Evolutionary conservation across 2,888 invertebrate genomes (phyloP), one percentile per base, ranked within the genome.

Genomic region (Drosophila mercatorum): DNA sequence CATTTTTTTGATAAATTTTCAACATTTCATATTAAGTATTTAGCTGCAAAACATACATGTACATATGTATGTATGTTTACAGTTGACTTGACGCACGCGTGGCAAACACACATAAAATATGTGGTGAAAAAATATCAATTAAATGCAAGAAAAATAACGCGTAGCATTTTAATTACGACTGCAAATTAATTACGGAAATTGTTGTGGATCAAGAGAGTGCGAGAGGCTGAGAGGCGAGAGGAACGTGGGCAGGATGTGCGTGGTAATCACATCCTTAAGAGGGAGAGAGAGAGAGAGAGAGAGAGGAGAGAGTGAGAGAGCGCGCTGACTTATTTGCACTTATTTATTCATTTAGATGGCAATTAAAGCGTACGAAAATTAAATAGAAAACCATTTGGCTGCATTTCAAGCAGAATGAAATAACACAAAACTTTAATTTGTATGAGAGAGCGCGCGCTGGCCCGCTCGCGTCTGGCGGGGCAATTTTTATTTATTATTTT

Each of bases 351-450:
- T 84, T 76, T 69, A 69, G 63, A 70, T 82, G 75, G 88, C 77
- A 83, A 88, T 83, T 83, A 88, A 88, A 76, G 82, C 77, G 74
- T 60, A 72, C 72, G 68, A 67, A 88, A 88, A 88, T 88, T 88
- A 84, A 88, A 88, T 75, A 86, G 43, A 86, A 77, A 86, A 68
- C 73, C 87, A 76, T 88, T 84, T 84, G 76, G 69, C 71, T 81
- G 72, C 83, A 83, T 86, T 88, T 88, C 84, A 85, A 89, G 84
- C 88, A 75, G 84, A 89, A 87, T 78, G 71, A 89, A 83, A 85
- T 84, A 85, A 89, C 84, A 81, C 85, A 87, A 85, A 85, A 85
- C 89, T 85, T 88, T 87, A 85, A 89, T 87, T 85, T 85, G 88
- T 87, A 75, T 81, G 75, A 74, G 61, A 67, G 7, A 26, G 46